phyloP scores from a whole-genome alignment of 2,113 vertebrate species.

The Oceanites oceanicus region DNA sequence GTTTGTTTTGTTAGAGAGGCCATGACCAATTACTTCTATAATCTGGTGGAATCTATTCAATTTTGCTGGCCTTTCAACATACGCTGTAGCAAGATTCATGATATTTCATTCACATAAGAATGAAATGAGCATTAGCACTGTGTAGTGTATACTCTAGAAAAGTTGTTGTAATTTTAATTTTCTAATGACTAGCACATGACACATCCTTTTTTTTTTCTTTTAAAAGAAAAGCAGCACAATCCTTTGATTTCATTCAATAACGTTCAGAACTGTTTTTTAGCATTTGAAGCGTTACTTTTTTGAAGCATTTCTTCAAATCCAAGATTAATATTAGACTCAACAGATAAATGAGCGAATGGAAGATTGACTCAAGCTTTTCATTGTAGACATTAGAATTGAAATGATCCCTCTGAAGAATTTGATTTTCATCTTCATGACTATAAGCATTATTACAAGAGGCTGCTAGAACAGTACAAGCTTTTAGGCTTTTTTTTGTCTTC shows the following conservation, averaged over 20 bases:
- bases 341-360: neutral
- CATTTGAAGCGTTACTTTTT: no score
- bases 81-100: neutral
- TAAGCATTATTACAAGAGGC: neutral
- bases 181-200: neutral
- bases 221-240: neutral
- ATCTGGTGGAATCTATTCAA: neutral
- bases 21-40: neutral
- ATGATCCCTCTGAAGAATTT: neutral
- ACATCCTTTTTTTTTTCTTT: neutral
- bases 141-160: neutral
- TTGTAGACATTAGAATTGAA: neutral
- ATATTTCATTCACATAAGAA: neutral
- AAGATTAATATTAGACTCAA: neutral
- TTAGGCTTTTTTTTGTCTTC: neutral
- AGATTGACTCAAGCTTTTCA: neutral
- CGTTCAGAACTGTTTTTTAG: neutral
- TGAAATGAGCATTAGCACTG: neutral
- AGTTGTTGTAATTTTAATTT: neutral
- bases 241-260: neutral
- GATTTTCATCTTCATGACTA: neutral
- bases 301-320: neutral
- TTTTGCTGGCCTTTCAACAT: neutral
- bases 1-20: neutral
- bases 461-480: neutral